phyloP scores from a whole-genome alignment of 53 echinoderm and acorn worm genomes.

The Temnopleurus reevesii region DNA sequence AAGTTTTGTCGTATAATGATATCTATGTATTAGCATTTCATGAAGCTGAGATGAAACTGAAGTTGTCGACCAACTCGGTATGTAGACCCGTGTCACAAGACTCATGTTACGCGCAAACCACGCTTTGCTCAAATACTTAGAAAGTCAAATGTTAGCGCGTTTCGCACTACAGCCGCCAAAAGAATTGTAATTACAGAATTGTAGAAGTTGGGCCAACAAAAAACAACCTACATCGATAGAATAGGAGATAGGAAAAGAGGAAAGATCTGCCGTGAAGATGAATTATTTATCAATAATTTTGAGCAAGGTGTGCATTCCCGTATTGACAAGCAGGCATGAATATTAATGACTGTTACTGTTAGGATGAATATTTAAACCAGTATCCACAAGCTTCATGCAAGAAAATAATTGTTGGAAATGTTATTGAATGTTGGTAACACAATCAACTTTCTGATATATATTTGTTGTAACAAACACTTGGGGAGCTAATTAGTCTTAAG shows the following conservation, averaged over 20 bases:
- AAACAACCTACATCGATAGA: conserved; percentile 8
- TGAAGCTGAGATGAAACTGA: neutral
- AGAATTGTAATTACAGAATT: neutral
- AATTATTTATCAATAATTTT: neutral
- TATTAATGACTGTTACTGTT: conserved; percentile 50
- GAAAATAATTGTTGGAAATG: no score
- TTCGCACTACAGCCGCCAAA: neutral
- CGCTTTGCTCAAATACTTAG: conserved; percentile 22
- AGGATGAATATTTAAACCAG: no score
- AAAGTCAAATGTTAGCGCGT: neutral
- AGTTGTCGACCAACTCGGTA: conserved; percentile 7
- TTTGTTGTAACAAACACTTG: no score
- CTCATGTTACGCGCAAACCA: conserved; percentile 19
- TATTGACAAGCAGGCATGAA: neutral
- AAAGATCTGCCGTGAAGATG: neutral
- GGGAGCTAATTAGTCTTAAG: conserved; percentile 5
- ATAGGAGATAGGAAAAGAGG: neutral
- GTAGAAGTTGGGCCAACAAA: neutral
- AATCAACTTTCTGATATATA: no score
- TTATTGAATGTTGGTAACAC: no score
- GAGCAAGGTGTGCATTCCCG: neutral
- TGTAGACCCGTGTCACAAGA: neutral
- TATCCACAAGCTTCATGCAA: no score
- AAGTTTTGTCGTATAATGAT: conserved; percentile 7
- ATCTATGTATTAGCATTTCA: neutral